Conservation (phyloP, 2,888 invertebrate genomes). For the Dolichopus griseipennis region DNA sequence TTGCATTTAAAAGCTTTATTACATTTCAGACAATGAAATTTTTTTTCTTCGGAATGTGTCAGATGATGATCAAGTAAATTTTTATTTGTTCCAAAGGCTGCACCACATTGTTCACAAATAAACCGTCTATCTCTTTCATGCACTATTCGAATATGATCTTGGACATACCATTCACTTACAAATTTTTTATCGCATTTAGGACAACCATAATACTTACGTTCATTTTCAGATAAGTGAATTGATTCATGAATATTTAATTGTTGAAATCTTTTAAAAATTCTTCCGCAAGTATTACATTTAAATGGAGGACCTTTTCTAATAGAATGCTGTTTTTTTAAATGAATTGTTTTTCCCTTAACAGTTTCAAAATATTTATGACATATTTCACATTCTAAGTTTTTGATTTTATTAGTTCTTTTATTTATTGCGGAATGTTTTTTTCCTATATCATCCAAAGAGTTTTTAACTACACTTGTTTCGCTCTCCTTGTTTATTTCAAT, state of each 20-base stretch:
- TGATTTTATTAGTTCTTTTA: not conserved
- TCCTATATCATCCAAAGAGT: too few relatives aligned
- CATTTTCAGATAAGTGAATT: conserved; percentile 28
- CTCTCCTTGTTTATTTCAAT: not conserved
- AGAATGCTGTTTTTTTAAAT: conserved; percentile 6
- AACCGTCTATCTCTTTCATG: conserved; percentile 22
- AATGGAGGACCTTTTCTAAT: conserved; percentile 8
- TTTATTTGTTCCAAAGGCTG: conserved; percentile 35
- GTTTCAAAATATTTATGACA: not conserved
- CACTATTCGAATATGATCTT: conserved; percentile 15
- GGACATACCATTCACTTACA: not conserved
- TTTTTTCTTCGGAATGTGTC: conserved; percentile 32
- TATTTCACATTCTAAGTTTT: not conserved
- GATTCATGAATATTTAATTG: conserved; percentile 25
- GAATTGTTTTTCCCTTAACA: not conserved
- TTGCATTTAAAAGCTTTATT: conserved; percentile 21
- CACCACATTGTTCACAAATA: conserved; percentile 35
- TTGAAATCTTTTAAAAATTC: conserved; percentile 17
- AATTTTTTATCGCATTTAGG: conserved; percentile 33
- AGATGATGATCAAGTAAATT: conserved; percentile 36
- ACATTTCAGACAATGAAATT: conserved; percentile 33
- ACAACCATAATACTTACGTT: conserved; percentile 28
- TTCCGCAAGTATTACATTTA: conserved; percentile 16
- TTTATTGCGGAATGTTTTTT: not conserved
- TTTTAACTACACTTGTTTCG: too few relatives aligned